Percentiles rank a stretch among this genome's conserved stretches.
phyloP scores from a whole-genome alignment of 2,113 vertebrate species.

The Centrocercus urophasianus region DNA sequence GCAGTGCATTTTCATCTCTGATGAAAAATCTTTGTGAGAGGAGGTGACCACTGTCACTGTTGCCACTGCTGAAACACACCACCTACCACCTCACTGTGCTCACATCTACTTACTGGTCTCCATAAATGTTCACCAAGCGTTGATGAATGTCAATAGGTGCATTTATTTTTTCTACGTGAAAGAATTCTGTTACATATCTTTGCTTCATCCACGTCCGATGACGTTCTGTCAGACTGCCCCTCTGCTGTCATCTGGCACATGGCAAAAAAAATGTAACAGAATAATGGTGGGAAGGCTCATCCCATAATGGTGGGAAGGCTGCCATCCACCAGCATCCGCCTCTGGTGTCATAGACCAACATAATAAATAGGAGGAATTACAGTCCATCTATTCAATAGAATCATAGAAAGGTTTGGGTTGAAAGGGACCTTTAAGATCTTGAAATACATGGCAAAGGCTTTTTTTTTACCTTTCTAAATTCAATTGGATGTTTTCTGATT shows the following conservation, averaged over 20 bases:
- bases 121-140: neutral
- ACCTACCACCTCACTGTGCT: neutral
- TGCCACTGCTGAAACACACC: too few relatives aligned
- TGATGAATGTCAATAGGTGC: neutral
- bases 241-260: neutral
- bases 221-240: neutral
- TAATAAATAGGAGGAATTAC: neutral
- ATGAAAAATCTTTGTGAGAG: neutral
- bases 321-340: neutral
- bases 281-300: neutral
- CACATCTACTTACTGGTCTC: neutral
- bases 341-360: neutral
- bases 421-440: neutral
- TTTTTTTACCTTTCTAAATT: neutral
- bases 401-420: too few relatives aligned
- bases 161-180: neutral
- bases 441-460: neutral
- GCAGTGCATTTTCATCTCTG: neutral
- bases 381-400: neutral
- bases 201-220: neutral
- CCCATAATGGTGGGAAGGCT: neutral
- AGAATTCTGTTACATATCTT: neutral
- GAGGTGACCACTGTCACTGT: too few relatives aligned
- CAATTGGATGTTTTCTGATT: neutral
- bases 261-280: neutral